These are phyloP conservation scores for Zygaena filipendulae DNA, from an alignment of 2,888 invertebrate genomes.

Conservation along the genomic window DNA sequence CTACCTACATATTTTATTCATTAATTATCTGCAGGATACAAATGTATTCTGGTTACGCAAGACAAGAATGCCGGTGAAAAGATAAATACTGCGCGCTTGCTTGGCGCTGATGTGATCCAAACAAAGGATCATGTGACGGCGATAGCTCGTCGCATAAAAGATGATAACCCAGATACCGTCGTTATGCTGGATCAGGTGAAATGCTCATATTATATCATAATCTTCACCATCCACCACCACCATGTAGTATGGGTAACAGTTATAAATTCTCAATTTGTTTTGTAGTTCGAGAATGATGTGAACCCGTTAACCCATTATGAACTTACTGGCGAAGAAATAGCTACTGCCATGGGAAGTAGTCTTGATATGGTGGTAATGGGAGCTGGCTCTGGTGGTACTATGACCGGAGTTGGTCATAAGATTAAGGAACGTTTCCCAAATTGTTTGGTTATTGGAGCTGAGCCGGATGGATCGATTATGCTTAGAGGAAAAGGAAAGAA, in stretches of 20 bases:
- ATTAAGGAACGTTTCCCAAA: slow-evolving; percentile 82
- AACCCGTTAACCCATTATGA: slow-evolving; percentile 97
- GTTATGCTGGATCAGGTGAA: slow-evolving; percentile 59
- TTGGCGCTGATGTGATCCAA: slow-evolving; percentile 93
- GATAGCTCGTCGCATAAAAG: slow-evolving; percentile 16
- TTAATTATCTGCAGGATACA: too few species aligned
- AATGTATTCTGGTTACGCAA: slow-evolving; percentile 94
- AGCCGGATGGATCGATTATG: slow-evolving; percentile 84
- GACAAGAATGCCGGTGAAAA: slow-evolving; percentile 98
- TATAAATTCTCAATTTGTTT: slow-evolving; percentile 14
- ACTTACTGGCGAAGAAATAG: slow-evolving; percentile 89
- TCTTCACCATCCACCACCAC: too few species aligned
- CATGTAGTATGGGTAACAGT: too few species aligned
- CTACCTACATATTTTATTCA: too few species aligned
- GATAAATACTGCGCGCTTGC: slow-evolving; percentile 81
- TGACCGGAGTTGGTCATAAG: slow-evolving; percentile 86
- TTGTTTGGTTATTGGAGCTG: slow-evolving; percentile 82
- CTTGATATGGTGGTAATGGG: slow-evolving; percentile 84
- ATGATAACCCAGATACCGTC: slow-evolving; percentile 17
- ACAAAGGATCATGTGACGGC: slow-evolving; percentile 31
- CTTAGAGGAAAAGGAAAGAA: slow-evolving; percentile 19
- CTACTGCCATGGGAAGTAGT: slow-evolving; percentile 71
- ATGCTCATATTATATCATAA: too few species aligned
- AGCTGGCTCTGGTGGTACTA: slow-evolving; percentile 93
- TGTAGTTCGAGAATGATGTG: slow-evolving; percentile 85